A percentile compares a stretch with the other conserved stretches of the same genome.
These are phyloP conservation scores for Nothocercus julius DNA, from an alignment of 2,113 vertebrate genomes.

Conservation along the genomic window DNA sequence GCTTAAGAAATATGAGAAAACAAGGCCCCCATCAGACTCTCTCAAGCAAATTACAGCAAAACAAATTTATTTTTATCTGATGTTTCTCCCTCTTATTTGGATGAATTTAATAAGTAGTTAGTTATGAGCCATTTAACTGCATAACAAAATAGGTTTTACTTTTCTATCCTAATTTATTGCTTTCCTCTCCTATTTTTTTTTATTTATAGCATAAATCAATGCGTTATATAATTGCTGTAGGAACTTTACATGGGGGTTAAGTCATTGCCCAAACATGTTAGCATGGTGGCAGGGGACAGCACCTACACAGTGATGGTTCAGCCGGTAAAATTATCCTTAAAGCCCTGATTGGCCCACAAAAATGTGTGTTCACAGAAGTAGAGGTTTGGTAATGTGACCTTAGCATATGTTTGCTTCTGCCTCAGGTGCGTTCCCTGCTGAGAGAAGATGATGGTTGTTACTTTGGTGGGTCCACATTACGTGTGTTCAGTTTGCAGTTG, in stretches of 20 bases:
- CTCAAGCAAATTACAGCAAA: background rate
- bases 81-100: background rate
- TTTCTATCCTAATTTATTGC: background rate
- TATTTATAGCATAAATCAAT: background rate
- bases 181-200: conserved; percentile 8
- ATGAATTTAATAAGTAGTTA: background rate
- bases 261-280: background rate
- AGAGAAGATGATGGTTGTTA: accelerated
- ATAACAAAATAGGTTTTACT: background rate
- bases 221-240: background rate
- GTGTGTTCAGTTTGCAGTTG: background rate
- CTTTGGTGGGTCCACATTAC: accelerated
- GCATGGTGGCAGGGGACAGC: background rate
- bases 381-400: background rate
- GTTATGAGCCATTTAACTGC: background rate
- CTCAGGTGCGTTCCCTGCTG: background rate
- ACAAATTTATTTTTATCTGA: background rate
- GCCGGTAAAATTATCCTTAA: background rate
- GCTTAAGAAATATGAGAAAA: background rate
- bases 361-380: background rate
- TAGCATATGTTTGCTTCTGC: accelerated
- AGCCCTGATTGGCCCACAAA: background rate
- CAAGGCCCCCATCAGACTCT: accelerated
- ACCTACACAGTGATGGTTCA: background rate
- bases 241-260: background rate